These are phyloP conservation scores for Heteromyza rotundicornis DNA, from an alignment of 2,888 invertebrate species.

Conservation along the genomic window DNA sequence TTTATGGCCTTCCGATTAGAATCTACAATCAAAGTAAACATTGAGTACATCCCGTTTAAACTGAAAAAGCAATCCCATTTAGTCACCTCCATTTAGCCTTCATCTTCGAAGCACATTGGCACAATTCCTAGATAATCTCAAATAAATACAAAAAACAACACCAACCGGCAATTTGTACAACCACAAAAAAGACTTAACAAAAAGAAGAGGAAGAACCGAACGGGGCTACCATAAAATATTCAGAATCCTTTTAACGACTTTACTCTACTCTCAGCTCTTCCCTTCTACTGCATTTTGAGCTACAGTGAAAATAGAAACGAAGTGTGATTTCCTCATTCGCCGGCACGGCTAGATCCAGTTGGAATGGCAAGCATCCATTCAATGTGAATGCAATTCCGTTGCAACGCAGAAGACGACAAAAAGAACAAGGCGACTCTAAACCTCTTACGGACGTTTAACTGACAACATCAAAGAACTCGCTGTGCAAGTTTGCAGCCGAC, in stretches of 20 bases:
- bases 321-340: not conserved
- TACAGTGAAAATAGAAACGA: not conserved
- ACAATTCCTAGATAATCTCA: slow-evolving; percentile 28
- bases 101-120: slow-evolving; percentile 36
- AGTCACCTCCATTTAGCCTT: no score
- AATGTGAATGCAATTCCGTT: not conserved
- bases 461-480: not conserved
- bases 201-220: not conserved
- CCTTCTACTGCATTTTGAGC: not conserved
- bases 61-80: no score
- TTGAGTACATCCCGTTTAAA: no score
- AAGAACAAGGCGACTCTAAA: slow-evolving; percentile 2
- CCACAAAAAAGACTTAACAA: not conserved
- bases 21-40: no score
- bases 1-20: no score
- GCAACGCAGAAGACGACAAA: not conserved
- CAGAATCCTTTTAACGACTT: not conserved
- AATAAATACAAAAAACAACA: not conserved
- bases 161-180: not conserved
- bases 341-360: not conserved
- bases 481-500: no score
- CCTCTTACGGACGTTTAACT: not conserved
- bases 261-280: no score
- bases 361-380: not conserved
- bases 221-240: slow-evolving; percentile 1